phyloP scores from a whole-genome alignment of 2,113 vertebrate species.

The Pedetes capensis region DNA sequence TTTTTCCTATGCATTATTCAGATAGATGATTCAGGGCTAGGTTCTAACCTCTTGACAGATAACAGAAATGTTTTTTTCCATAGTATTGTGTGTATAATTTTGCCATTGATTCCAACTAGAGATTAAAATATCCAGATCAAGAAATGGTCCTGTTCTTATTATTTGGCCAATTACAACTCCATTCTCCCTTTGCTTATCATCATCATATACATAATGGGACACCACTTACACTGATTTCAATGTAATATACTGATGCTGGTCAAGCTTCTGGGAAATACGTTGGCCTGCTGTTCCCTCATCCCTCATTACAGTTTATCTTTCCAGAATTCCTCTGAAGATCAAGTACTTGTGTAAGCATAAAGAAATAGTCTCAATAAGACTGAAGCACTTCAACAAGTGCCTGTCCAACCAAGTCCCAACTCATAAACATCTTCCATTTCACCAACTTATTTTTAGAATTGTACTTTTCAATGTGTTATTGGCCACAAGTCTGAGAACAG shows the following conservation, averaged over 20 bases:
- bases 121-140: neutral
- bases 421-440: conserved; percentile 24
- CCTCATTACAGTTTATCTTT: neutral
- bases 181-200: conserved; percentile 4
- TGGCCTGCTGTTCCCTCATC: neutral
- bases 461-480: conserved; percentile 68
- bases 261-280: conserved; percentile 10
- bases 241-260: neutral
- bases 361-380: neutral
- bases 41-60: neutral
- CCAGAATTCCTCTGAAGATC: neutral
- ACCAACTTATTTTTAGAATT: conserved; percentile 75
- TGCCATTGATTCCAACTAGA: conserved; percentile 3
- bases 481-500: conserved; percentile 79
- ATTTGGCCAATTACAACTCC: conserved; percentile 35
- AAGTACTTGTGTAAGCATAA: neutral
- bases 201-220: conserved; percentile 34
- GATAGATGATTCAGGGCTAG: neutral
- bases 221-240: conserved; percentile 31
- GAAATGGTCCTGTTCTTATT: conserved; percentile 3
- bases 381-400: conserved; percentile 34
- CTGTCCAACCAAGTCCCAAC: conserved; percentile 38
- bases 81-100: neutral
- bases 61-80: neutral
- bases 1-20: neutral